A percentile compares a stretch with the other conserved stretches of the same genome.
Conservation (phyloP, 2,797 vertebrate genomes). For the Notolabrus celidotus region DNA sequence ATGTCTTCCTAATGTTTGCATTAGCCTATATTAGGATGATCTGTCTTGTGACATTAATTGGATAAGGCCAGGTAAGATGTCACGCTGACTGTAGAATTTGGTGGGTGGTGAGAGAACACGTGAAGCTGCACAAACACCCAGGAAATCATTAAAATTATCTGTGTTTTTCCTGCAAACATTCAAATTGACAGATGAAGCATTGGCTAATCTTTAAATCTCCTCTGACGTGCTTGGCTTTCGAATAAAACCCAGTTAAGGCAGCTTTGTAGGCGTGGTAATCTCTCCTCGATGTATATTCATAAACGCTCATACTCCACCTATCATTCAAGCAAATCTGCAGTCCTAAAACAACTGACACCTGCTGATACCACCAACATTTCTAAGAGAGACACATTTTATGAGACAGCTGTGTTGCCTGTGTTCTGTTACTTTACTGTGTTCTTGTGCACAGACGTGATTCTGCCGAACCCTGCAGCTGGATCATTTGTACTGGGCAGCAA, state of each 20-base stretch:
- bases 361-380: neutral
- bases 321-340: slow-evolving; percentile 18
- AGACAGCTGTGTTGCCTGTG: slow-evolving; percentile 27
- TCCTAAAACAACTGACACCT: slow-evolving; percentile 27
- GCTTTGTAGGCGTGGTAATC: slow-evolving; percentile 40
- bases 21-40: slow-evolving; percentile 61
- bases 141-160: slow-evolving; percentile 27
- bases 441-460: slow-evolving; percentile 45
- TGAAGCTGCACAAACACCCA: slow-evolving; percentile 42
- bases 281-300: slow-evolving; percentile 44
- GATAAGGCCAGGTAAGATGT: slow-evolving; percentile 44
- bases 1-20: slow-evolving; percentile 63
- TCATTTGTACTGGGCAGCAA: slow-evolving; percentile 73
- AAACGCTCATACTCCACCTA: slow-evolving; percentile 20
- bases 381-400: slow-evolving; percentile 12
- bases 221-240: slow-evolving; percentile 23
- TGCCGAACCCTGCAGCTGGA: slow-evolving; percentile 65
- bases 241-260: slow-evolving; percentile 32
- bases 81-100: slow-evolving; percentile 22
- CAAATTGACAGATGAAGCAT: slow-evolving; percentile 46
- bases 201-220: slow-evolving; percentile 54
- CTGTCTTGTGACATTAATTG: slow-evolving; percentile 60
- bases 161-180: slow-evolving; percentile 47
- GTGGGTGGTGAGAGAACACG: slow-evolving; percentile 11
- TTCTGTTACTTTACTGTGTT: slow-evolving; percentile 41